Evolutionary conservation across 2,888 invertebrate genomes (phyloP).

Genomic region (Cryptophagus acutangulus): DNA sequence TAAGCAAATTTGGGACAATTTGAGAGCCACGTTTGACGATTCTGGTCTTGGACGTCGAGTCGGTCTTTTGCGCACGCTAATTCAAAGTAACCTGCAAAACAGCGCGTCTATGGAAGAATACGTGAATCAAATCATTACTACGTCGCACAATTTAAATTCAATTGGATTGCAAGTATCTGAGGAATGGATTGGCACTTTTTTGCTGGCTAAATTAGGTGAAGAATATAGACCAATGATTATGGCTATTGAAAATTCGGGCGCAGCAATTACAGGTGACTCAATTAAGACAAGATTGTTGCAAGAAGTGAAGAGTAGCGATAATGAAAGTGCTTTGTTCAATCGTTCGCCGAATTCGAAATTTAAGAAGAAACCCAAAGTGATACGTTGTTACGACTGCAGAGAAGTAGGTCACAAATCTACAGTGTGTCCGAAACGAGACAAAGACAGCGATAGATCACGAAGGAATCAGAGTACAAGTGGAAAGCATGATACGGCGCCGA

Average conservation of each 20-base stretch:
- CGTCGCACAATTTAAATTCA: slow-evolving; percentile 21
- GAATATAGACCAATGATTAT: slow-evolving; percentile 25
- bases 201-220: slow-evolving; percentile 25
- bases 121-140: slow-evolving; percentile 24
- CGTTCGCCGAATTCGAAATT: not conserved
- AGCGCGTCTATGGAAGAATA: not conserved
- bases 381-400: slow-evolving; percentile 23
- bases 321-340: not conserved
- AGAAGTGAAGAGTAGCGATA: slow-evolving; percentile 13
- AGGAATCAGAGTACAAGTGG: slow-evolving; percentile 1
- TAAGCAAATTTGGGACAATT: slow-evolving; percentile 22
- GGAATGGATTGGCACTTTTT: slow-evolving; percentile 17
- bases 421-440: slow-evolving; percentile 15
- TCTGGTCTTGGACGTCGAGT: slow-evolving; percentile 22
- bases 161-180: slow-evolving; percentile 15
- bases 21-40: slow-evolving; percentile 25
- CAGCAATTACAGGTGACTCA: slow-evolving; percentile 24
- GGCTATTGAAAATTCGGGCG: slow-evolving; percentile 29
- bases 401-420: slow-evolving; percentile 25
- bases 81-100: slow-evolving; percentile 5
- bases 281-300: slow-evolving; percentile 29
- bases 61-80: slow-evolving; percentile 21
- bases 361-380: not conserved
- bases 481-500: slow-evolving; percentile 8
- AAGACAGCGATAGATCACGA: not conserved